Base-by-base conservation (phyloP, 2,888 invertebrate genomes). In the Caenorhabditis sp. region DNA sequence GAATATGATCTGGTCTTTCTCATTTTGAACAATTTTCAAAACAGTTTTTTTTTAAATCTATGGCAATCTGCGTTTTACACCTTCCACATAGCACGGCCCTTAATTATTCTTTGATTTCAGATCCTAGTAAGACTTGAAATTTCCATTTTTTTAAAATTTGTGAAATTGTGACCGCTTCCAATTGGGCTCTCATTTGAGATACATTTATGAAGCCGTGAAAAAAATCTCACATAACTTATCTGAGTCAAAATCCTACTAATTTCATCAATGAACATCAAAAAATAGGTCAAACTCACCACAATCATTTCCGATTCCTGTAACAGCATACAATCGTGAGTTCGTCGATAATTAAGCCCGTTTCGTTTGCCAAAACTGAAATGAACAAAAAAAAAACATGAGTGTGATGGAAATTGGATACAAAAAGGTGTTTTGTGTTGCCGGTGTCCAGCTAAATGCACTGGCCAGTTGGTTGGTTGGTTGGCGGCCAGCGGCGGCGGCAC, bases 231-330 rank as follows among this genome's bases (percentile, higher is more conserved):
- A 43, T 14, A 43, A 10, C 14, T 43, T 43, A 10, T 43, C 14
- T 14, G 43, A 7, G 43, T 43, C 43, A 36, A 38, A 59, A 52
- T 58, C 27, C n/a, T n/a, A n/a, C n/a, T n/a, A n/a, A n/a, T n/a
- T n/a, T n/a, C n/a, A n/a, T n/a, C n/a, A n/a, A n/a, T n/a, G n/a
- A n/a, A n/a, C n/a, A n/a, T 57, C 17, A 21, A 59, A 61, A 38
- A 50, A 7, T n/a, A n/a, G n/a, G n/a, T n/a, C 4, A 36, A 38
- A 92, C 93, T 92, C 89, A 93, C 93, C 90, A 93, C 93, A 88
- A 94, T 93, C 93, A 94, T 93, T 90, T 93, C 93, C 85, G 93
- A 93, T 74, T 93, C 92, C 89, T 94, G 93, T 88, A 93, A 91
- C 76, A 93, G 92, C 89, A 94, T 92, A 89, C 94, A 94, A 89